These are phyloP conservation scores for Popillia japonica DNA, from an alignment of 1,140 invertebrate genomes.

Conservation along the genomic window DNA sequence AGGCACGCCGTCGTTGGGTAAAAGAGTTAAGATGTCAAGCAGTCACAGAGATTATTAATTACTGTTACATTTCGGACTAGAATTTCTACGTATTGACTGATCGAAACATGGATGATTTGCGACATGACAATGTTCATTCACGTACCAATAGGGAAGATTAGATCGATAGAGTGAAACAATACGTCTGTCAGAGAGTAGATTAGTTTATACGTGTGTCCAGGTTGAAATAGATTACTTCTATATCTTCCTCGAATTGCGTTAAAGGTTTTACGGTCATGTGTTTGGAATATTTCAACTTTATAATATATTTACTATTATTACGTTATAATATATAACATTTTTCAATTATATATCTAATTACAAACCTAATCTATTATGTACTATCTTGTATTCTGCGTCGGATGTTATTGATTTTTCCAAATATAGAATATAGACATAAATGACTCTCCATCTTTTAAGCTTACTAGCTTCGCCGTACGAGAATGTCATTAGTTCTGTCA, in stretches of 20 bases:
- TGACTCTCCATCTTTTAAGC: background rate
- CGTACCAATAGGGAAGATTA: slow-evolving; percentile 31
- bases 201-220: background rate
- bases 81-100: slow-evolving; percentile 45
- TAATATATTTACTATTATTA: background rate
- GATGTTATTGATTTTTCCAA: background rate
- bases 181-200: background rate
- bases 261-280: too few relatives aligned
- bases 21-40: slow-evolving; percentile 39
- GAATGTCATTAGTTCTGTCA: background rate
- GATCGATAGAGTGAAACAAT: slow-evolving; percentile 32
- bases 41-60: slow-evolving; percentile 47
- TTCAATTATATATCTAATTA: background rate
- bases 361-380: background rate
- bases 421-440: background rate
- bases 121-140: slow-evolving; percentile 40
- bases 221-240: background rate
- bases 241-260: background rate
- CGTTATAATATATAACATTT: background rate
- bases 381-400: background rate
- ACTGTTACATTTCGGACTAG: slow-evolving; percentile 47
- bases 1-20: background rate
- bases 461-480: background rate
- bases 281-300: too few relatives aligned
- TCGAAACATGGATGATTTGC: slow-evolving; percentile 34